phyloP scores from a whole-genome alignment of 1,140 invertebrate genomes.

The Halotydeus destructor region DNA sequence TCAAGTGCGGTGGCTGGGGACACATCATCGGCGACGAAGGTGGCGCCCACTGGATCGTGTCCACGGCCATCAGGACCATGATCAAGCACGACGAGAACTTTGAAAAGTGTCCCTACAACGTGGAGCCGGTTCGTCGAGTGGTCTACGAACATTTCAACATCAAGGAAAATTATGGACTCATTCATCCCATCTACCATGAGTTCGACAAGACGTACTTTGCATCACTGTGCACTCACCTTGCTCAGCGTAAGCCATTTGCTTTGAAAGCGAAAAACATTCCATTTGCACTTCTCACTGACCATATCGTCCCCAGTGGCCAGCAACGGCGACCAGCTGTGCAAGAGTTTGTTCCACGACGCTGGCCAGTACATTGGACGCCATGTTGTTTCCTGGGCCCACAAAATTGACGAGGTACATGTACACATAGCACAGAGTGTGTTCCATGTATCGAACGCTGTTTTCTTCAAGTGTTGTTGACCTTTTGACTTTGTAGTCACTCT shows the following conservation, averaged over 20 bases:
- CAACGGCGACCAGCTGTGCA: constrained; percentile 44
- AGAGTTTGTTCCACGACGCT: constrained; percentile 48
- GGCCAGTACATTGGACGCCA: constrained; percentile 49
- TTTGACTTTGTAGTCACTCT: too few species aligned
- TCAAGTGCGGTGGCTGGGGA: constrained; percentile 85
- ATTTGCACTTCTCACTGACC: too few species aligned
- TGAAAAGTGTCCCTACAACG: constrained; percentile 36
- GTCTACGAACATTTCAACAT: constrained; percentile 61
- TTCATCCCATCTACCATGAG: constrained; percentile 52
- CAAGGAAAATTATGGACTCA: constrained; percentile 27
- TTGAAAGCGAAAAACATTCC: too few species aligned
- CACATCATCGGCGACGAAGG: constrained; percentile 74
- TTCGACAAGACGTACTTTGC: constrained; percentile 65
- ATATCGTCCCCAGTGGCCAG: constrained; percentile 26
- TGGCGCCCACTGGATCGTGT: constrained; percentile 64
- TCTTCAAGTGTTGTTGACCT: too few species aligned
- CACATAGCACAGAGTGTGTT: too few species aligned
- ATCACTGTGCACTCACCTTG: constrained; percentile 46
- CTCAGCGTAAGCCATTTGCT: too few species aligned
- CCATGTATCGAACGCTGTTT: too few species aligned
- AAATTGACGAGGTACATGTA: constrained; percentile 40
- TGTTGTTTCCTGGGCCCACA: constrained; percentile 44
- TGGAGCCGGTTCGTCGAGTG: constrained; percentile 41
- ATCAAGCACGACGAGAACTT: constrained; percentile 75
- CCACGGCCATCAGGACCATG: constrained; percentile 57